A percentile compares a stretch with the other conserved stretches of the same genome.
These are phyloP conservation scores for Danaus plexippus DNA, from an alignment of 1,140 invertebrate species.

Conservation along the genomic window DNA sequence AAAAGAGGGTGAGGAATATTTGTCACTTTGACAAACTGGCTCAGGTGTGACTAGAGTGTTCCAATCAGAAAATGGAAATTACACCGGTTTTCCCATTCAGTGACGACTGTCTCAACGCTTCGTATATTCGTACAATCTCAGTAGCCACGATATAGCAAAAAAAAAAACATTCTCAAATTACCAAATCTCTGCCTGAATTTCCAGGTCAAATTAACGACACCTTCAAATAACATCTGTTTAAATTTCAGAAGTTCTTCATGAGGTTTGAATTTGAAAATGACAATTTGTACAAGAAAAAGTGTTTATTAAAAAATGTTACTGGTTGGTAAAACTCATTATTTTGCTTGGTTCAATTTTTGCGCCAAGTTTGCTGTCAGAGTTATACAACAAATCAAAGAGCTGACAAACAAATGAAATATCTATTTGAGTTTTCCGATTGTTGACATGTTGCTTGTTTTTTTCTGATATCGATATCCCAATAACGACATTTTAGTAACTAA, in stretches of 20 bases:
- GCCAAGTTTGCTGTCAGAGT: slow-evolving; percentile 1
- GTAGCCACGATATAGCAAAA: slow-evolving; percentile 11
- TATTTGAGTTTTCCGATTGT: slow-evolving; percentile 53
- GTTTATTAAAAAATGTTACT: not conserved
- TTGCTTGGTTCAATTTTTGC: not conserved
- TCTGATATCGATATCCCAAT: not conserved
- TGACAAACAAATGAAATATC: slow-evolving; percentile 46
- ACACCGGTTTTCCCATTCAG: slow-evolving; percentile 25
- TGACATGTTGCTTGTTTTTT: slow-evolving; percentile 35
- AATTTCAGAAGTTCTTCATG: too few species aligned
- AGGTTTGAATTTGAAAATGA: too few species aligned
- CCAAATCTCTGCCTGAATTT: too few species aligned
- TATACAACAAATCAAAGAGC: slow-evolving; percentile 37
- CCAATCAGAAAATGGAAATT: slow-evolving; percentile 64
- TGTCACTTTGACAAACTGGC: slow-evolving; percentile 47
- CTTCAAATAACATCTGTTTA: too few species aligned
- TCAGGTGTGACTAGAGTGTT: slow-evolving; percentile 46
- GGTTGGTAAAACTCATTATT: too few species aligned
- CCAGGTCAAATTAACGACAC: too few species aligned
- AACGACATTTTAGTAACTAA: too few species aligned
- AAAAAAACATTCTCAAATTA: too few species aligned
- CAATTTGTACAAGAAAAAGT: too few species aligned
- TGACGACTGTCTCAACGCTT: slow-evolving; percentile 17
- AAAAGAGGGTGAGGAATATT: slow-evolving; percentile 32
- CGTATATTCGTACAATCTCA: slow-evolving; percentile 21